Evolutionary conservation across 2,113 vertebrate species (phyloP).

Genomic region (Meleagris gallopavo): DNA sequence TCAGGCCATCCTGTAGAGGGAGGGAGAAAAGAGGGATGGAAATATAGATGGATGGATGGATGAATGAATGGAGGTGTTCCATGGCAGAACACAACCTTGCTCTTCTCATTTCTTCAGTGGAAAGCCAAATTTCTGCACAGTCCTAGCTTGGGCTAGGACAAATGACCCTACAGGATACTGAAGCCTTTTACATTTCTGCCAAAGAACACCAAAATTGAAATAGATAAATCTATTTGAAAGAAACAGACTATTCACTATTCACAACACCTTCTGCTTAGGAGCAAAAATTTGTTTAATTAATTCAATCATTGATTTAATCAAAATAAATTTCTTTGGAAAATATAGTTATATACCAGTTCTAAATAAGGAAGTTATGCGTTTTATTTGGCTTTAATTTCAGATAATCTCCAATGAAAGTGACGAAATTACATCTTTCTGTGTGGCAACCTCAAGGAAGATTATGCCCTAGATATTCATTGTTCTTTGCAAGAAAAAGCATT

Average conservation of each 20-base stretch:
- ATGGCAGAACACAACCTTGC: fast-evolving
- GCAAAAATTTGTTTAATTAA: background rate
- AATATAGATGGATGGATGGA: background rate
- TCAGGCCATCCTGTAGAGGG: background rate
- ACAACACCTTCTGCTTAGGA: background rate
- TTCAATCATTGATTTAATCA: background rate
- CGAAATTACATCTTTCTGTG: background rate
- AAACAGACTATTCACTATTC: background rate
- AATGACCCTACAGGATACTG: background rate
- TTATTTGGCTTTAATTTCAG: background rate
- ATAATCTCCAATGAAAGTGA: background rate
- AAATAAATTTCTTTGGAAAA: background rate
- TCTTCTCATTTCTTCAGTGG: background rate
- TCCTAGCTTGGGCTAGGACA: fast-evolving
- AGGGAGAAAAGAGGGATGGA: background rate
- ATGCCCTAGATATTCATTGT: background rate
- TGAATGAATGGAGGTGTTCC: background rate
- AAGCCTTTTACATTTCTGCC: background rate
- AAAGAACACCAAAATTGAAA: background rate
- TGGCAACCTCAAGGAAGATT: background rate
- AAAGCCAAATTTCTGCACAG: background rate
- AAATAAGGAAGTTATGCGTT: background rate
- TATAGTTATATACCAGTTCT: background rate
- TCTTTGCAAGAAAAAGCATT: background rate
- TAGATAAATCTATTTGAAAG: background rate